phyloP scores from a whole-genome alignment of 2,888 invertebrate genomes.

The Watsonalla binaria region DNA sequence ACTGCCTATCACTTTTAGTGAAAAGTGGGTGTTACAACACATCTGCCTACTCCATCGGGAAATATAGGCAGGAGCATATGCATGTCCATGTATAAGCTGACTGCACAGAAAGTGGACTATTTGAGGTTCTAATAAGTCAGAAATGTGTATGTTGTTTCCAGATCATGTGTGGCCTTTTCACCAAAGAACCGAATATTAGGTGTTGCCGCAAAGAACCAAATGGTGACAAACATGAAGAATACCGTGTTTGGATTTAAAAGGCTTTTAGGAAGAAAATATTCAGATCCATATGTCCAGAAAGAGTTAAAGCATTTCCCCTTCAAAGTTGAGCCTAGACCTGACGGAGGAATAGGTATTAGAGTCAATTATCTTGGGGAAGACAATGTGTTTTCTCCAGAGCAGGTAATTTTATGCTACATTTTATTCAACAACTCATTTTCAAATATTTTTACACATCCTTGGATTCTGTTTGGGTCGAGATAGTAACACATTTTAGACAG shows the following conservation, averaged over 20 bases:
- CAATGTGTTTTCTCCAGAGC: slow-evolving; percentile 92
- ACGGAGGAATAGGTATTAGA: slow-evolving; percentile 92
- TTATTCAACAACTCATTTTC: too few species aligned
- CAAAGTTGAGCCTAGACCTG: slow-evolving; percentile 84
- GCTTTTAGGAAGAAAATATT: slow-evolving; percentile 92
- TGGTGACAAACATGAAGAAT: slow-evolving; percentile 98
- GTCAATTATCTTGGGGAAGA: slow-evolving; percentile 93
- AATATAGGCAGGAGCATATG: too few species aligned
- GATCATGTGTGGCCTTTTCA: slow-evolving; percentile 97
- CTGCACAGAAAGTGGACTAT: too few species aligned
- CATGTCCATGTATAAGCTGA: neutral
- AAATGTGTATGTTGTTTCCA: slow-evolving; percentile 58
- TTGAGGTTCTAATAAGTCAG: neutral
- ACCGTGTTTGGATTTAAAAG: slow-evolving; percentile 97
- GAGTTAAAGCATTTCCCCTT: slow-evolving; percentile 90
- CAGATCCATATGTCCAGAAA: slow-evolving; percentile 91
- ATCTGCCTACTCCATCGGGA: too few species aligned
- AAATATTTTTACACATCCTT: too few species aligned
- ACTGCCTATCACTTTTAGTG: too few species aligned
- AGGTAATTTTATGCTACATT: slow-evolving; percentile 59
- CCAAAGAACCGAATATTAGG: slow-evolving; percentile 95
- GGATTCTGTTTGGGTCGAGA: too few species aligned
- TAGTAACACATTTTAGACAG: too few species aligned
- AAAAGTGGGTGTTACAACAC: too few species aligned
- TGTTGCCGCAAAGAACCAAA: slow-evolving; percentile 97